phyloP scores from a whole-genome alignment of 2,797 vertebrate genomes.

The Parauchenoglanis punctatus region DNA sequence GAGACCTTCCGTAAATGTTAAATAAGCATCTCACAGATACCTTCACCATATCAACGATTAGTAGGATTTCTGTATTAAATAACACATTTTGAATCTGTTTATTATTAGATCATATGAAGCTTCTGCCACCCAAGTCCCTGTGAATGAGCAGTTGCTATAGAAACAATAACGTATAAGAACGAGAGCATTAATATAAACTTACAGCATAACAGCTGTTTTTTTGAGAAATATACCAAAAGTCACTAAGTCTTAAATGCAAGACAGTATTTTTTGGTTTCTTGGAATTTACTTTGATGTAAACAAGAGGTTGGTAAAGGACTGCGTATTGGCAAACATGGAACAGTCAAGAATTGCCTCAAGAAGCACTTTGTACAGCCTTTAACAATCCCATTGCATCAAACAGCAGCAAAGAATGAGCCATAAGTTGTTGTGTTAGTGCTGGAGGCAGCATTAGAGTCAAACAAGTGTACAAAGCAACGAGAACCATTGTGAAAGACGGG shows the following conservation, averaged over 20 bases:
- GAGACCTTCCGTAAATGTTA: background rate
- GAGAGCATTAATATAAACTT: background rate
- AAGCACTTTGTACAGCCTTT: background rate
- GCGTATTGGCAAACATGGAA: background rate
- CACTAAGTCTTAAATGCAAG: background rate
- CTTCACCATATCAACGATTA: background rate
- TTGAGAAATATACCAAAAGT: background rate
- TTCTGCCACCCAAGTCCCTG: background rate
- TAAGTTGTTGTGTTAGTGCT: constrained; percentile 37
- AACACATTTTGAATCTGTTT: background rate
- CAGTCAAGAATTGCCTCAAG: background rate
- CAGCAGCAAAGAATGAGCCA: constrained; percentile 52
- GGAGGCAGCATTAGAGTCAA: constrained; percentile 5
- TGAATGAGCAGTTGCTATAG: background rate
- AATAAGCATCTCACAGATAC: background rate
- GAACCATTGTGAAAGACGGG: background rate
- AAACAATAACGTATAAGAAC: background rate
- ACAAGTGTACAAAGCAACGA: background rate
- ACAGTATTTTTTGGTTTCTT: background rate
- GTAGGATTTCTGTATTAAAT: background rate
- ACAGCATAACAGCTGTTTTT: background rate
- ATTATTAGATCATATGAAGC: too few species aligned
- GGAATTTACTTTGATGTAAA: background rate
- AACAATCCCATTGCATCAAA: constrained; percentile 49
- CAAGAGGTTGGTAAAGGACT: background rate